Evolutionary conservation across 2,797 vertebrate species (phyloP), one percentile per base, ranked within the genome.

Genomic region (Trachurus trachurus): DNA sequence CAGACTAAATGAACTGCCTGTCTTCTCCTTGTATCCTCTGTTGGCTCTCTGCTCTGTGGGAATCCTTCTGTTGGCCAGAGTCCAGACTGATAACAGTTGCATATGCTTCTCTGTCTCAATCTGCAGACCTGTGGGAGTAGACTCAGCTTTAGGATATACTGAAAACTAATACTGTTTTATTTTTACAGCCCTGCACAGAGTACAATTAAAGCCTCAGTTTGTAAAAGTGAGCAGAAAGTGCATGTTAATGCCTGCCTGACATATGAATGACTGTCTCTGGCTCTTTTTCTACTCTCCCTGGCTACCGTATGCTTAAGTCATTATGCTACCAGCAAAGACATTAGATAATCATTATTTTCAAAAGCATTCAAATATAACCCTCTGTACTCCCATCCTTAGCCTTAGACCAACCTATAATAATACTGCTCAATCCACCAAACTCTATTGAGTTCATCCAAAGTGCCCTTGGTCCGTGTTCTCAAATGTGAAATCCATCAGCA

Each of bases 191-290:
- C 26, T 84, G 54, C 56, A 80, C 74, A 74, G 66, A 53, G 53
- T 56, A 67, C 62, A 80, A 76, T 79, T 78, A 74, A 87, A 81
- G 68, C 45, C 73, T 31, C 34, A 39, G 50, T 89, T 63, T 74
- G 82, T 83, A 86, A 88, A 80, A 66, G 26, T 83, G 76, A 84
- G 63, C 53, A 65, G 65, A 56, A 73, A 78, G 34, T 59, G 69
- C 74, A 64, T 74, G 78, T 80, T 69, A 26, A 26, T 26, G n/a
- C 17, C 44, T 54, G 61, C 40, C 53, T 76, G 72, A 72, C 12
- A 3, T 62, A 40, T 68, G 40, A 70, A 74, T 76, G 56, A 64
- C 58, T 31, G 1, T 2, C 44, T 47, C 45, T 47, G 13, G 17
- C 13, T 45, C 44, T 17, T 37, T 9, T 37, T 37, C 7, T 37